Evolutionary conservation across 2,113 vertebrate genomes (phyloP).

Genomic region (Mystacornis crossleyi): DNA sequence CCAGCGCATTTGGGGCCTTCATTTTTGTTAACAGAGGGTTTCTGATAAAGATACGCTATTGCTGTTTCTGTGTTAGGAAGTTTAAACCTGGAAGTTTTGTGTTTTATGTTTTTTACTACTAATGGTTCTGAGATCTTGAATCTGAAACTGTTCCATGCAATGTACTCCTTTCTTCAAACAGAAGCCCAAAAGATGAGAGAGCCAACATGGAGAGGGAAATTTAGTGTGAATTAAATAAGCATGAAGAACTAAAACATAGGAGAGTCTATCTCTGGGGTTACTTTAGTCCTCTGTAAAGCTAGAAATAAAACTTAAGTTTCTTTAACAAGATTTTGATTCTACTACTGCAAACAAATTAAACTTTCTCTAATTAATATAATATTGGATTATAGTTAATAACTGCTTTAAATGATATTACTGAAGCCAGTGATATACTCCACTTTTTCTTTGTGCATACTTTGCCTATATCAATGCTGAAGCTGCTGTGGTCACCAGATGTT

Average conservation of each 20-base stretch:
- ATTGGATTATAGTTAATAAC: not conserved
- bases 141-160: not conserved
- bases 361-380: not conserved
- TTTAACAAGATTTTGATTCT: not conserved
- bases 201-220: not conserved
- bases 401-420: not conserved
- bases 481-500: not conserved
- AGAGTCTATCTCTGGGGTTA: not conserved
- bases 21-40: not conserved
- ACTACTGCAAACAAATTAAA: not conserved
- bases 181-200: not conserved
- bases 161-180: not conserved
- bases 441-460: not conserved
- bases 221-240: not conserved
- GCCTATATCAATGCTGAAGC: not conserved
- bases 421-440: not conserved
- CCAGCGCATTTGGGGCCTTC: not conserved
- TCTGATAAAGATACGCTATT: fast-evolving
- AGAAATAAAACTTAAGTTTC: not conserved
- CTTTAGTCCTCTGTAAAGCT: not conserved
- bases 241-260: not conserved
- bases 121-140: not conserved
- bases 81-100: not conserved
- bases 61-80: not conserved
- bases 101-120: not conserved